Conservation (phyloP, 2,113 vertebrate species). For the Microcebus jonahi region DNA sequence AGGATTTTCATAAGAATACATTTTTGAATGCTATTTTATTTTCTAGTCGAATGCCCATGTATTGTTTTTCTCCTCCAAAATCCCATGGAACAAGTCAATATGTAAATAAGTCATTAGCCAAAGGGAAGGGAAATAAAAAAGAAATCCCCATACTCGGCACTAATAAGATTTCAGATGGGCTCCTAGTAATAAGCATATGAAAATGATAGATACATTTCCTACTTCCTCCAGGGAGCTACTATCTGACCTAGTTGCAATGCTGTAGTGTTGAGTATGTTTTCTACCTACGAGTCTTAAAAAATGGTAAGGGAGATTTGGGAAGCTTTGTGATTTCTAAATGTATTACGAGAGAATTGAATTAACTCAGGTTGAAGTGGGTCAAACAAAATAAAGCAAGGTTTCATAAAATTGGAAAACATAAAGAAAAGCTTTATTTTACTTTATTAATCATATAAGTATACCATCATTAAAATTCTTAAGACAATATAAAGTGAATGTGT, state of each 20-base stretch:
- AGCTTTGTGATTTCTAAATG: slow-evolving; percentile 23
- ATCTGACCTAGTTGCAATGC: slow-evolving; percentile 61
- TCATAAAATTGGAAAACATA: neutral
- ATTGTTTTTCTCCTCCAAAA: neutral
- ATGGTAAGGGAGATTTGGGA: slow-evolving; percentile 10
- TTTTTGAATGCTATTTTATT: slow-evolving; percentile 39
- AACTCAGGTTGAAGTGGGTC: slow-evolving; percentile 7
- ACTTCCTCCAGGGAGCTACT: slow-evolving; percentile 51
- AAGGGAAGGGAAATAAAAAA: slow-evolving; percentile 29
- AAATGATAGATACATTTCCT: slow-evolving; percentile 59
- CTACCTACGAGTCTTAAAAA: neutral
- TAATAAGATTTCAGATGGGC: slow-evolving; percentile 64
- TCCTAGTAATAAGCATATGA: slow-evolving; percentile 45
- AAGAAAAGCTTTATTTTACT: neutral
- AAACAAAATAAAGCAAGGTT: slow-evolving; percentile 15
- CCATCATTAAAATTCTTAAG: neutral
- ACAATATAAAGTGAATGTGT: neutral
- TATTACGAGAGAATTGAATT: slow-evolving; percentile 44
- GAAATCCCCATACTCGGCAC: neutral
- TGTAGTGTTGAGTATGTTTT: slow-evolving; percentile 33
- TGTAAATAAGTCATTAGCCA: slow-evolving; percentile 70
- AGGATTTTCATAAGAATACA: slow-evolving; percentile 37
- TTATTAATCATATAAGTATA: neutral
- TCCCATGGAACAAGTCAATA: slow-evolving; percentile 31
- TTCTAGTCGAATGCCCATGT: neutral